Evolutionary conservation across 2,113 vertebrate species (phyloP), one percentile per base, ranked within the genome.

Genomic region (Rhinopithecus roxellana): DNA sequence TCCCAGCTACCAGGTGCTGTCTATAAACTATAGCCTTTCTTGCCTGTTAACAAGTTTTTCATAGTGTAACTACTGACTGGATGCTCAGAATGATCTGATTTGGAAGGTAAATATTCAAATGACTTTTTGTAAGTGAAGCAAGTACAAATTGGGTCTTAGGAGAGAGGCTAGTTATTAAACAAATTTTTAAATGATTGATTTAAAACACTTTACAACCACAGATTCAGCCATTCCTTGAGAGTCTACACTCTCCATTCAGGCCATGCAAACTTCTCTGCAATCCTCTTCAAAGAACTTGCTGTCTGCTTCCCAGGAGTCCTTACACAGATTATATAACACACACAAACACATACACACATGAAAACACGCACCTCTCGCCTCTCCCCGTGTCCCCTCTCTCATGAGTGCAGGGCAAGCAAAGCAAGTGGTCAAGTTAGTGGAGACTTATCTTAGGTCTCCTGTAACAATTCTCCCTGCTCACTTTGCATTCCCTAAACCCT

Each of bases 401-500:
- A 2, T 12, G 25, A 48, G 48, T 5, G 13, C 40, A n/a, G 43
- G 30, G 30, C 25, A 67, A 40, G 78, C 16, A 72, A 70, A 80
- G 14, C 89, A 43, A 50, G 32, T 17, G 77, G 38, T 78, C 52
- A 74, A 14, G 82, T 57, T 20, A 69, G 87, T 25, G 55, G 43
- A 57, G 55, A 27, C 48, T 57, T 77, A 64, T 77, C 94, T 80
- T n/a, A 45, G 55, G 45, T 72, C 52, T 69, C n/a, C 10, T 69
- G 52, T 89, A 22, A n/a, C 30, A 43, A 16, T 20, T 75, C 59
- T 72, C 61, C 74, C 67, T 50, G 57, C 50, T 25, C 72, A 27
- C 82, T 82, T 91, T 91, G 86, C 86, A 94, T 93, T 97, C 89
- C 67, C 67, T 14, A 82, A 57, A 43, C 40, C n/a, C 59, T 35